These are phyloP conservation scores for Echeneis naucrates DNA, from an alignment of 2,797 vertebrate genomes.

Conservation along the genomic window DNA sequence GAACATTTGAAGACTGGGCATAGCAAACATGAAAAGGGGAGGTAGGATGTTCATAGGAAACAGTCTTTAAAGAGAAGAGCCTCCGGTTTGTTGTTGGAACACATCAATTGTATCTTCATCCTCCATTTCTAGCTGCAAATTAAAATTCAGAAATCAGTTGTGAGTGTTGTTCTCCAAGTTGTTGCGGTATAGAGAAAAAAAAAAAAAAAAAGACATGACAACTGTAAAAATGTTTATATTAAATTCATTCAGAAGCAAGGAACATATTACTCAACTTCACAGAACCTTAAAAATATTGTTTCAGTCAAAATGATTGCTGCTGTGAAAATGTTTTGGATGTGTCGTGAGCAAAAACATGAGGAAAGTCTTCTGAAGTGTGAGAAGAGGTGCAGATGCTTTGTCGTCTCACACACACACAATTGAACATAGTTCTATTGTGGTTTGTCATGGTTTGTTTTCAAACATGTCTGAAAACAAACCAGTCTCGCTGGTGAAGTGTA, in stretches of 20 bases:
- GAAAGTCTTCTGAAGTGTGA: not conserved
- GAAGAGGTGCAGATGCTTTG: not conserved
- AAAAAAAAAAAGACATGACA: not conserved
- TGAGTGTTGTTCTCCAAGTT: not conserved
- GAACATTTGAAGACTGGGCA: conserved; percentile 59
- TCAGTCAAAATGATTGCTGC: too few species aligned
- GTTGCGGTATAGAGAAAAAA: too few species aligned
- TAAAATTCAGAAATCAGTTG: conserved; percentile 21
- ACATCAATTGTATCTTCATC: conserved; percentile 94
- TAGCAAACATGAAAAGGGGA: conserved; percentile 64
- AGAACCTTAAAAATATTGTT: too few species aligned
- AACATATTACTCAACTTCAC: not conserved
- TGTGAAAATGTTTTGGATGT: not conserved
- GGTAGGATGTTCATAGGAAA: conserved; percentile 73
- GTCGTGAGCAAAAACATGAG: not conserved
- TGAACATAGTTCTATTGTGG: too few species aligned
- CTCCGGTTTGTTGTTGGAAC: conserved; percentile 96
- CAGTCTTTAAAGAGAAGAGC: conserved; percentile 79
- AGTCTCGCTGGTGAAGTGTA: not conserved
- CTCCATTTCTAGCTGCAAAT: conserved; percentile 94
- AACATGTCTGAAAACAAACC: too few species aligned
- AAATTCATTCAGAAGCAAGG: not conserved
- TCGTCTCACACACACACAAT: too few species aligned
- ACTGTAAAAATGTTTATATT: not conserved
- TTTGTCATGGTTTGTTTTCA: too few species aligned